Conservation (phyloP, 2,888 invertebrate genomes). For the Elysia crispata region DNA sequence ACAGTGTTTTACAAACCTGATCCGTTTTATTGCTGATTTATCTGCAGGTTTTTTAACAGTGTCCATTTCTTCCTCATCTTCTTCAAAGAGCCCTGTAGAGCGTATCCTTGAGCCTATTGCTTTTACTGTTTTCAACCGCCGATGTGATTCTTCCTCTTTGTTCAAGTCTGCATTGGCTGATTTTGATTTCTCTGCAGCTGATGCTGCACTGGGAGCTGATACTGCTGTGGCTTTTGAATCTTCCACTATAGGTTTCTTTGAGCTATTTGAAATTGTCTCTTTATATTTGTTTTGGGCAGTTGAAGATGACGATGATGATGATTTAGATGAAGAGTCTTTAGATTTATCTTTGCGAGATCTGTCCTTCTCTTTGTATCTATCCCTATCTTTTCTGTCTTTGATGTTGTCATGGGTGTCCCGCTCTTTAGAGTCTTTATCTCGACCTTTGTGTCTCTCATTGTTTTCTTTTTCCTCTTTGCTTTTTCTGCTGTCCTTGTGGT, state of each 20-base stretch:
- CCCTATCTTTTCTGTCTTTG: conserved; percentile 59
- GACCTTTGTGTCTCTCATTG: conserved; percentile 28
- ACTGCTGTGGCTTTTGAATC: conserved; percentile 48
- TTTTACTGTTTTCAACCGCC: conserved; percentile 92
- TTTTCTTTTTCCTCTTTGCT: conserved; percentile 63
- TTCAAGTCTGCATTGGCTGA: no score
- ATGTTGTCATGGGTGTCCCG: conserved; percentile 46
- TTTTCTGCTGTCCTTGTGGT: conserved; percentile 65
- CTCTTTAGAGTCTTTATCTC: conserved; percentile 42
- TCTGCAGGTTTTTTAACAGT: conserved; percentile 49
- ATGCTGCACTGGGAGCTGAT: background rate
- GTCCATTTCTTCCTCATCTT: conserved; percentile 51
- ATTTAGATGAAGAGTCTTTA: conserved; percentile 34
- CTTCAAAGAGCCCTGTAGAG: conserved; percentile 83
- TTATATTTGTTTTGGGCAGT: conserved; percentile 5
- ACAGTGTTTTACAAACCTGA: background rate
- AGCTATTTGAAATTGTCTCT: conserved; percentile 31
- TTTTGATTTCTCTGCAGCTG: background rate
- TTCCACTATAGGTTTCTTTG: conserved; percentile 34
- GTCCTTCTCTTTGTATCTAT: conserved; percentile 73
- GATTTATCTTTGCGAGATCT: background rate
- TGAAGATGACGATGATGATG: conserved; percentile 20
- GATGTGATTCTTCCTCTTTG: conserved; percentile 36
- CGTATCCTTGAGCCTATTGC: conserved; percentile 93
- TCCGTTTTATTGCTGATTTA: conserved; percentile 40